Percentiles rank a stretch among this genome's conserved stretches.
phyloP scores from a whole-genome alignment of 2,113 vertebrate species.

The Labrus mixtus region DNA sequence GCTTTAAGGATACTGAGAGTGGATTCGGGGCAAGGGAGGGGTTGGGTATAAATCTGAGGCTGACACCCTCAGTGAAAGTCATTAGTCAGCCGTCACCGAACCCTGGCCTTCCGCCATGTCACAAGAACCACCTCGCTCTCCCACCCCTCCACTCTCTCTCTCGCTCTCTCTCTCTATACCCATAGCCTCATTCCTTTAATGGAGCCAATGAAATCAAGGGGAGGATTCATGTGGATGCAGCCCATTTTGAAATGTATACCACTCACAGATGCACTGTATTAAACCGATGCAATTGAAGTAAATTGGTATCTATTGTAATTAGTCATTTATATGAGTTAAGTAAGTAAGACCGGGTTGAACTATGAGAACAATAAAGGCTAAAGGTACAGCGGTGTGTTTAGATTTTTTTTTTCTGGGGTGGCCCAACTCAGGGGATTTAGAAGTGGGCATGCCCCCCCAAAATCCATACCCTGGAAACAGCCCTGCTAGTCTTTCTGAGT shows the following conservation, averaged over 20 bases:
- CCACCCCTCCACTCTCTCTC: neutral
- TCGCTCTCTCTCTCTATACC: slow-evolving; percentile 18
- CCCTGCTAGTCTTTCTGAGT: no score
- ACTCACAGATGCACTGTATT: neutral
- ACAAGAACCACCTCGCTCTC: slow-evolving; percentile 35
- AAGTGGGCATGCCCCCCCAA: no score
- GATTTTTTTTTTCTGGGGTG: no score
- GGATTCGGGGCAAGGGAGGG: slow-evolving; percentile 50
- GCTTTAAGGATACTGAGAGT: slow-evolving; percentile 79
- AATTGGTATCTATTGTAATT: slow-evolving; percentile 35
- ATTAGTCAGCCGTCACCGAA: slow-evolving; percentile 80
- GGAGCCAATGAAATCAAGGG: slow-evolving; percentile 67
- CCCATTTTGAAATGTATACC: slow-evolving; percentile 24
- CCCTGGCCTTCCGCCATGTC: slow-evolving; percentile 72
- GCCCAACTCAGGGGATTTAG: no score
- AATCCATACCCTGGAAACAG: no score
- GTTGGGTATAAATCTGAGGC: slow-evolving; percentile 76
- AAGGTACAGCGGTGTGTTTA: no score
- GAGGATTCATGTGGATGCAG: slow-evolving; percentile 61
- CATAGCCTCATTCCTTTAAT: slow-evolving; percentile 75
- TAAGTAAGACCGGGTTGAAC: neutral
- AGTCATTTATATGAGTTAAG: neutral
- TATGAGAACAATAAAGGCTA: slow-evolving; percentile 12
- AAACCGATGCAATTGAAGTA: slow-evolving; percentile 24
- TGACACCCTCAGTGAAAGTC: slow-evolving; percentile 80